Percentiles rank a stretch among this genome's conserved stretches.
Evolutionary conservation across 2,888 invertebrate species (phyloP).

Genomic region (Melieria picta): DNA sequence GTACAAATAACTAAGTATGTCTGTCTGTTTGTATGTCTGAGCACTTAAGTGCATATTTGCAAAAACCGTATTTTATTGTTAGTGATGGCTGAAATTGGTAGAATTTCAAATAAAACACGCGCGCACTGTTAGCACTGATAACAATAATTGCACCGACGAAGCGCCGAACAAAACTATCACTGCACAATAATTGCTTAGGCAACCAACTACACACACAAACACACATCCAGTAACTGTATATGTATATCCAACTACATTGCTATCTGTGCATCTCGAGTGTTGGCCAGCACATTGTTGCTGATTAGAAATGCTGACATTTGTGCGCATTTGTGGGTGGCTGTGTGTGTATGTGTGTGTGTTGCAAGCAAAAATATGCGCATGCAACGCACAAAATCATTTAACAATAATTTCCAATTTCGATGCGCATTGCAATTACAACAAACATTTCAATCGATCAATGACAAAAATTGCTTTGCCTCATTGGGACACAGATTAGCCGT

Average conservation of each 20-base stretch:
- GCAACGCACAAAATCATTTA: slow-evolving; percentile 8
- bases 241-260: neutral
- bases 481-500: neutral
- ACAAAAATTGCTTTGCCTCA: slow-evolving; percentile 33
- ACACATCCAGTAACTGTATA: slow-evolving; percentile 7
- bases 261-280: slow-evolving; percentile 3
- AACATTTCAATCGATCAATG: slow-evolving; percentile 40
- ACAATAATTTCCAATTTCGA: slow-evolving; percentile 21
- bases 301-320: slow-evolving; percentile 30
- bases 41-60: neutral
- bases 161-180: neutral
- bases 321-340: slow-evolving; percentile 10
- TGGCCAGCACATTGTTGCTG: slow-evolving; percentile 16
- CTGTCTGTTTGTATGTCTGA: neutral
- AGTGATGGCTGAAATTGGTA: slow-evolving; percentile 40
- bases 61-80: neutral
- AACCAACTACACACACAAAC: neutral
- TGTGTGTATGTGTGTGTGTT: neutral
- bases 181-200: neutral
- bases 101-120: slow-evolving; percentile 45
- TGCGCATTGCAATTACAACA: slow-evolving; percentile 29
- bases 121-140: slow-evolving; percentile 23
- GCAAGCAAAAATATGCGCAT: slow-evolving; percentile 14
- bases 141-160: slow-evolving; percentile 22
- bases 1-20: neutral